Percentiles rank a stretch among this genome's conserved stretches.
Evolutionary conservation across 2,888 invertebrate genomes (phyloP).

Genomic region (Parthenolecanium corni): DNA sequence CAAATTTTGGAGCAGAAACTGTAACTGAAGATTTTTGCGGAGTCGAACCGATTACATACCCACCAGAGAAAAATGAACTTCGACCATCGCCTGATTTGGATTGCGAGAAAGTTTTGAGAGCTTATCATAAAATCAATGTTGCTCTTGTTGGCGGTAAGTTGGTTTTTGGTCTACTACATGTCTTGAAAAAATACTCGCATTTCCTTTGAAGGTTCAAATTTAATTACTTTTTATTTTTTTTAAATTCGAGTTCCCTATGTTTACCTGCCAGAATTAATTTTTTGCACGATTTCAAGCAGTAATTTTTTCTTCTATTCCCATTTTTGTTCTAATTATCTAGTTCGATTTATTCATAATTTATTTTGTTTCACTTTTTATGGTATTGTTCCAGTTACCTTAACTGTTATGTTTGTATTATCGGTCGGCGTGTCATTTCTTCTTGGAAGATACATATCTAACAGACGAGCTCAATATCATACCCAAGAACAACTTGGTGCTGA

Average conservation of each 20-base stretch:
- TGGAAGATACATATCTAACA: slow-evolving; percentile 74
- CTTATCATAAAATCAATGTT: slow-evolving; percentile 71
- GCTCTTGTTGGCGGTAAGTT: slow-evolving; percentile 66
- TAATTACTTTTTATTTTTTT: too few relatives aligned
- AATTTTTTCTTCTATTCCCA: too few relatives aligned
- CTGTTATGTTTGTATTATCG: slow-evolving; percentile 65
- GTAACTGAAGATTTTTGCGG: slow-evolving; percentile 91
- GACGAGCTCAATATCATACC: slow-evolving; percentile 91
- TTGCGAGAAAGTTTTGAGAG: slow-evolving; percentile 55
- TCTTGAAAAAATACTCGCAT: too few relatives aligned
- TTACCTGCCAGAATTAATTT: too few relatives aligned
- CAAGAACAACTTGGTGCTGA: slow-evolving; percentile 93
- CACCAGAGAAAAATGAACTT: slow-evolving; percentile 71
- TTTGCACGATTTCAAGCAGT: too few relatives aligned
- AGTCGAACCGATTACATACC: slow-evolving; percentile 88
- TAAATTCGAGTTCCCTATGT: too few relatives aligned
- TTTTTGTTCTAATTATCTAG: too few relatives aligned
- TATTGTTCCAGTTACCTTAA: slow-evolving; percentile 54
- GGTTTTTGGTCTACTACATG: too few relatives aligned
- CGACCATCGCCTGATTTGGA: slow-evolving; percentile 73
- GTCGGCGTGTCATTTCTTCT: slow-evolving; percentile 68
- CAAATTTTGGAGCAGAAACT: slow-evolving; percentile 42
- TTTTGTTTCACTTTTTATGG: too few relatives aligned
- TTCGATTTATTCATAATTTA: too few relatives aligned
- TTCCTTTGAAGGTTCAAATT: too few relatives aligned